Percentiles rank a stretch among this genome's conserved stretches.
These are phyloP conservation scores for Murina feae DNA, from an alignment of 2,113 vertebrate genomes.

Conservation along the genomic window DNA sequence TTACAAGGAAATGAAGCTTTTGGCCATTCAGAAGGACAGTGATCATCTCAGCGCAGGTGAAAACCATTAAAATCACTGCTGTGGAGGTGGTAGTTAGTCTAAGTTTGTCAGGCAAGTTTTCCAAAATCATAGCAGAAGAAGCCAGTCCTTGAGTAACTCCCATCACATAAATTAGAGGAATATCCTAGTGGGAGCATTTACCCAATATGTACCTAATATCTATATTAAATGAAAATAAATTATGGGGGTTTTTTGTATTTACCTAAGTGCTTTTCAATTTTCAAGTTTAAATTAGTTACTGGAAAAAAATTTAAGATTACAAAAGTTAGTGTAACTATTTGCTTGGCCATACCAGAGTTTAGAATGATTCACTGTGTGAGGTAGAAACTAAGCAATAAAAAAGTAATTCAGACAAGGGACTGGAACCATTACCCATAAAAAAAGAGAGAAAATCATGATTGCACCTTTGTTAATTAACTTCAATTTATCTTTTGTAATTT, in stretches of 20 bases:
- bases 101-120: neutral
- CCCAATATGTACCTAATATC: neutral
- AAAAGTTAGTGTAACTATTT: neutral
- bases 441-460: neutral
- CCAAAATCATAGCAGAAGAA: neutral
- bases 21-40: neutral
- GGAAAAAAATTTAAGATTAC: neutral
- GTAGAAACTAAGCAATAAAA: neutral
- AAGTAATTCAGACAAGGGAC: neutral
- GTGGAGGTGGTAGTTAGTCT: neutral
- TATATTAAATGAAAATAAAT: conserved; percentile 15
- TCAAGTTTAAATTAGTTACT: neutral
- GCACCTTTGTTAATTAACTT: neutral
- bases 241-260: neutral
- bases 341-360: neutral
- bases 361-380: neutral
- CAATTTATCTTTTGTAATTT: neutral
- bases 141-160: neutral
- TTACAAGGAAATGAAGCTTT: neutral
- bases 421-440: neutral
- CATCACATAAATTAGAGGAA: neutral
- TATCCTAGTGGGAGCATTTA: neutral
- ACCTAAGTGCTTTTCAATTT: neutral
- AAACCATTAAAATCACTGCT: neutral
- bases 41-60: neutral